Conservation (phyloP, 2,113 vertebrate species). For the Phylloscopus whistleri region DNA sequence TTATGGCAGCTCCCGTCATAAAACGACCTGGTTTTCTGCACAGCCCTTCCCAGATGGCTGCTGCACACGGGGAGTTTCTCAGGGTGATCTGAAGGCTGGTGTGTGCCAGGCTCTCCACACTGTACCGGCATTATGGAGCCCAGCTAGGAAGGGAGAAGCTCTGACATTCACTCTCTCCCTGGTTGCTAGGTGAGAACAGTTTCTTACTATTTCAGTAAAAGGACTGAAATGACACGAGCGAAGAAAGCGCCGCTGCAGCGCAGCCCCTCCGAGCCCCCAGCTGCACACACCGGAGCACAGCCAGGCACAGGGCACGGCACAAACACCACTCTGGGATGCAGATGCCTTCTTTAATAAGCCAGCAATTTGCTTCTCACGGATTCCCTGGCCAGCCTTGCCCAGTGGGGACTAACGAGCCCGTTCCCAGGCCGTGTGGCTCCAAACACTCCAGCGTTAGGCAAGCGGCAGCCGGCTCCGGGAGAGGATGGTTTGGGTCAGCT, state of each 20-base stretch:
- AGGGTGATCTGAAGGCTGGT: constrained; percentile 28
- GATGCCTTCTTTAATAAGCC: background rate
- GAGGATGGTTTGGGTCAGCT: constrained; percentile 4
- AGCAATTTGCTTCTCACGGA: constrained; percentile 47
- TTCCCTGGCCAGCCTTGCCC: background rate
- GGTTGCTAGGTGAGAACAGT: constrained; percentile 63
- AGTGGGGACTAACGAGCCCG: background rate
- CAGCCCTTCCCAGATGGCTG: constrained; percentile 49
- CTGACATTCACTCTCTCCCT: constrained; percentile 16
- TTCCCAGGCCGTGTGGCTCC: background rate
- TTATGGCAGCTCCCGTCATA: constrained; percentile 36
- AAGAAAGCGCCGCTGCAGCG: background rate
- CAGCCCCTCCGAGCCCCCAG: background rate
- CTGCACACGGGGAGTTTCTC: constrained; percentile 29
- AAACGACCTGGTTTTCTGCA: constrained; percentile 15
- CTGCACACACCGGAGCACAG: background rate
- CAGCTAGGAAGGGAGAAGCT: constrained; percentile 3
- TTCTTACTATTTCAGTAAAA: constrained; percentile 47
- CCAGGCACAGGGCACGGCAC: background rate
- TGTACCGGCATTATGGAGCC: constrained; percentile 30
- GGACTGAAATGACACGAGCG: background rate
- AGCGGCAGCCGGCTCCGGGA: background rate
- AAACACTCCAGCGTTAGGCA: background rate
- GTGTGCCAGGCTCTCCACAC: background rate
- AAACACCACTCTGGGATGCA: background rate